Evolutionary conservation across 2,888 invertebrate genomes (phyloP).

Genomic region (Thumatha senex): DNA sequence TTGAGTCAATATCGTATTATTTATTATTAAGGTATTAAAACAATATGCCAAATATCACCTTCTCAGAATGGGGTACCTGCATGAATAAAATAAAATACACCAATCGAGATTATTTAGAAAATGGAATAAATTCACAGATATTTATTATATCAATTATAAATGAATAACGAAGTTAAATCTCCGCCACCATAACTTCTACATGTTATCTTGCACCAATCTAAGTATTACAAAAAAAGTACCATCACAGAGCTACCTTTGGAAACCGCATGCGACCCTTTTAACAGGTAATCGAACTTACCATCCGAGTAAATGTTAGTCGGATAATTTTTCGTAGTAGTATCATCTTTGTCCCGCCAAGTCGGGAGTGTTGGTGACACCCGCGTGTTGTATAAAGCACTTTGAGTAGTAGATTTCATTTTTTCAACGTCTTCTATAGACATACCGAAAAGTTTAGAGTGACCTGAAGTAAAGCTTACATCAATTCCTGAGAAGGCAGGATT

Average conservation of each 20-base stretch:
- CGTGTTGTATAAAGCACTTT: slow-evolving; percentile 74
- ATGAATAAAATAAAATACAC: too few relatives aligned
- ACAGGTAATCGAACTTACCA: slow-evolving; percentile 56
- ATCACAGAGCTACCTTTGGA: too few relatives aligned
- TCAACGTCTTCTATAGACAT: slow-evolving; percentile 85
- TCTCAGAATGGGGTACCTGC: too few relatives aligned
- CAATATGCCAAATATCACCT: too few relatives aligned
- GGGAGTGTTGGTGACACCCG: slow-evolving; percentile 86
- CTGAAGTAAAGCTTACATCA: slow-evolving; percentile 80
- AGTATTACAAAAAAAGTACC: too few relatives aligned
- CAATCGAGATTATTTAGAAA: too few relatives aligned
- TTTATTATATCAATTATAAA: too few relatives aligned
- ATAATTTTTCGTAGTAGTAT: slow-evolving; percentile 72
- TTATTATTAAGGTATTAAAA: too few relatives aligned
- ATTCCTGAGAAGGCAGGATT: slow-evolving; percentile 36
- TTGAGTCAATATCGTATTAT: too few relatives aligned
- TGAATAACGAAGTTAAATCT: too few relatives aligned
- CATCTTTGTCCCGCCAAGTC: slow-evolving; percentile 70
- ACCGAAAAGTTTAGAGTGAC: slow-evolving; percentile 85
- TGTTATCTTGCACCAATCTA: neutral
- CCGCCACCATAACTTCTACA: neutral
- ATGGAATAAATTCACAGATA: too few relatives aligned
- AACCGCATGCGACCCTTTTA: slow-evolving; percentile 30
- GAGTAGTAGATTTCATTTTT: slow-evolving; percentile 77
- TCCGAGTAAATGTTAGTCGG: slow-evolving; percentile 65